Evolutionary conservation across 2,113 vertebrate species (phyloP).

Genomic region (Pachypanchax playfairii): DNA sequence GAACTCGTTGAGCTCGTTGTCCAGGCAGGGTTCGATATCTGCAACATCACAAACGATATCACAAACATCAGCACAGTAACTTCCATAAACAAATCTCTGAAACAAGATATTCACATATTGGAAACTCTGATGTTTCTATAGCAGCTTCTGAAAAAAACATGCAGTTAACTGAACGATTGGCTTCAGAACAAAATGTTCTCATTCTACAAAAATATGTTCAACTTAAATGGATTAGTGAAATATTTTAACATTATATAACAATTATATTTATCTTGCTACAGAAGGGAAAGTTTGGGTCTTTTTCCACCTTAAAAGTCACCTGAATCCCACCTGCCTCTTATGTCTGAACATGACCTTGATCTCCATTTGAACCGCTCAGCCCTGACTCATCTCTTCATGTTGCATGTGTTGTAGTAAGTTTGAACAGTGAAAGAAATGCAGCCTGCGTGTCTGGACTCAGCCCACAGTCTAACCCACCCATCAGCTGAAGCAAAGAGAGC

Average conservation of each 20-base stretch:
- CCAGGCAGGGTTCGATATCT: constrained; percentile 92
- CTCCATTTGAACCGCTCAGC: constrained; percentile 66
- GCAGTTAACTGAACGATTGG: too few relatives aligned
- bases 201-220: too few relatives aligned
- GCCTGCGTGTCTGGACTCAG: constrained; percentile 47
- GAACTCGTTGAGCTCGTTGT: constrained; percentile 92
- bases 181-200: too few relatives aligned
- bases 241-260: too few relatives aligned
- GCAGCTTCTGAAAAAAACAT: too few relatives aligned
- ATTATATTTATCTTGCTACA: too few relatives aligned
- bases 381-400: constrained; percentile 26
- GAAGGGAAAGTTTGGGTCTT: background rate
- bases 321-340: background rate
- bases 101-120: too few relatives aligned
- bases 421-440: constrained; percentile 29
- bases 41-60: background rate
- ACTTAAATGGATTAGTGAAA: too few relatives aligned
- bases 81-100: too few relatives aligned
- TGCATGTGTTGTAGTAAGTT: background rate
- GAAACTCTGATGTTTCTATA: too few relatives aligned
- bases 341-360: constrained; percentile 8
- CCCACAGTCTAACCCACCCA: constrained; percentile 12
- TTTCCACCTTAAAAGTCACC: background rate
- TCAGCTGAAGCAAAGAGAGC: constrained; percentile 15
- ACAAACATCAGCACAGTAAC: too few relatives aligned